Evolutionary conservation across 1,140 invertebrate species (phyloP).

Genomic region (Macrosteles quadrilineatus): DNA sequence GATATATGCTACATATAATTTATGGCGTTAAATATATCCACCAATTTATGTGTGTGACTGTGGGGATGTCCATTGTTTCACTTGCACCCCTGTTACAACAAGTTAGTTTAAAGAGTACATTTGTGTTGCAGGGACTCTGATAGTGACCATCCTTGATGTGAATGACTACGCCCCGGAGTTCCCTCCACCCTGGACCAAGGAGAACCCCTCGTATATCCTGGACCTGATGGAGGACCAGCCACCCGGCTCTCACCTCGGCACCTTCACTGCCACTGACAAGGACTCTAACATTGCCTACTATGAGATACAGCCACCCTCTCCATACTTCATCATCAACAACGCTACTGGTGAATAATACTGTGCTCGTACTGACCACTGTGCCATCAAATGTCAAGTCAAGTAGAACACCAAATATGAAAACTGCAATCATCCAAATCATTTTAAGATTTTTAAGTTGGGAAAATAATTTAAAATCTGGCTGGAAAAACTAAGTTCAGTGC

Average conservation of each 20-base stretch:
- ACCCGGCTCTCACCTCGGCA: slow-evolving; percentile 73
- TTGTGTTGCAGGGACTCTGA: slow-evolving; percentile 64
- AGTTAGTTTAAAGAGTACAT: too few relatives aligned
- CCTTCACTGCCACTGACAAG: slow-evolving; percentile 76
- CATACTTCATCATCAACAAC: slow-evolving; percentile 78
- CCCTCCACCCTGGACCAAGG: slow-evolving; percentile 69
- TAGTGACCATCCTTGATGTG: slow-evolving; percentile 84
- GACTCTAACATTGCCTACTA: slow-evolving; percentile 83
- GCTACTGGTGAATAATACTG: slow-evolving; percentile 61
- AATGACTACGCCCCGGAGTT: slow-evolving; percentile 68
- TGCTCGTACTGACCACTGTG: too few relatives aligned
- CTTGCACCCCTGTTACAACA: too few relatives aligned
- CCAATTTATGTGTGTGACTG: too few relatives aligned
- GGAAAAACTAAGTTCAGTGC: too few relatives aligned
- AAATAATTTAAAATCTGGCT: too few relatives aligned
- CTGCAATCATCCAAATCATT: neutral
- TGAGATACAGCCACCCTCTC: slow-evolving; percentile 66
- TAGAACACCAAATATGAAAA: too few relatives aligned
- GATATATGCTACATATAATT: too few relatives aligned
- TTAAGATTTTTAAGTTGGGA: too few relatives aligned
- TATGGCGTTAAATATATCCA: too few relatives aligned
- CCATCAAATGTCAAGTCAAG: slow-evolving; percentile 9
- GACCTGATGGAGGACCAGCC: slow-evolving; percentile 84
- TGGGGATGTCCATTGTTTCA: too few relatives aligned
- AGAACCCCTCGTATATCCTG: slow-evolving; percentile 65